Evolutionary conservation across 2,888 invertebrate species (phyloP).

Genomic region (Cerceris ruficornis): DNA sequence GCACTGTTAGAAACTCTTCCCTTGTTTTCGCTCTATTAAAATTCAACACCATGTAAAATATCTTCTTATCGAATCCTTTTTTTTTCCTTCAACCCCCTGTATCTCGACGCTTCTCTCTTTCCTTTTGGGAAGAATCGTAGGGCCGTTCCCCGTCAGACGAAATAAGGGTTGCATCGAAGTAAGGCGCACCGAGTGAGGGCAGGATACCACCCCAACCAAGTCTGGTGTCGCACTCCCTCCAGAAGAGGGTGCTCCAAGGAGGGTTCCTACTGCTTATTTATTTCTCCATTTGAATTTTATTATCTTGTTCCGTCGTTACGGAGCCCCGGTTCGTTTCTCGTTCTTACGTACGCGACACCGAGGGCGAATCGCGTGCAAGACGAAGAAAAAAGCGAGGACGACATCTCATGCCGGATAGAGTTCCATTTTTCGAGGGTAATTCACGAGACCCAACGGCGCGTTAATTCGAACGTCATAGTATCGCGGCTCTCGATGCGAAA

Average conservation of each 20-base stretch:
- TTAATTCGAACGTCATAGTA: conserved; percentile 49
- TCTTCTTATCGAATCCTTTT: neutral
- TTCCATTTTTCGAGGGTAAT: conserved; percentile 36
- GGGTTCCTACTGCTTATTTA: conserved; percentile 70
- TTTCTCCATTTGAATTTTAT: conserved; percentile 81
- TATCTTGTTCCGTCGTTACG: conserved; percentile 75
- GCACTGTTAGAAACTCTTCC: neutral
- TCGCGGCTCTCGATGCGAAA: conserved; percentile 11
- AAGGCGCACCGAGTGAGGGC: conserved; percentile 70
- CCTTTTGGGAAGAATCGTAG: conserved; percentile 65
- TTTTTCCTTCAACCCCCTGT: conserved; percentile 38
- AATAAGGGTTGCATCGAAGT: conserved; percentile 79
- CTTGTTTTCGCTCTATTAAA: too few species aligned
- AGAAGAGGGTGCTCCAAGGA: conserved; percentile 70
- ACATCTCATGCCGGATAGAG: neutral
- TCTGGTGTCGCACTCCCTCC: conserved; percentile 59
- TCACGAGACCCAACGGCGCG: conserved; percentile 37
- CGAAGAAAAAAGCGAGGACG: neutral
- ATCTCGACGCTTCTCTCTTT: conserved; percentile 32
- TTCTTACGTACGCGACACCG: conserved; percentile 46
- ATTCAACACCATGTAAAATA: too few species aligned
- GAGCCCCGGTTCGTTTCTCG: conserved; percentile 59
- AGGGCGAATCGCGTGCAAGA: neutral
- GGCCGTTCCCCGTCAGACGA: conserved; percentile 68
- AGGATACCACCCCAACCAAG: conserved; percentile 63